Evolutionary conservation across 2,113 vertebrate genomes (phyloP), one percentile per base, ranked within the genome.

Genomic region (Coryphaenoides rupestris): DNA sequence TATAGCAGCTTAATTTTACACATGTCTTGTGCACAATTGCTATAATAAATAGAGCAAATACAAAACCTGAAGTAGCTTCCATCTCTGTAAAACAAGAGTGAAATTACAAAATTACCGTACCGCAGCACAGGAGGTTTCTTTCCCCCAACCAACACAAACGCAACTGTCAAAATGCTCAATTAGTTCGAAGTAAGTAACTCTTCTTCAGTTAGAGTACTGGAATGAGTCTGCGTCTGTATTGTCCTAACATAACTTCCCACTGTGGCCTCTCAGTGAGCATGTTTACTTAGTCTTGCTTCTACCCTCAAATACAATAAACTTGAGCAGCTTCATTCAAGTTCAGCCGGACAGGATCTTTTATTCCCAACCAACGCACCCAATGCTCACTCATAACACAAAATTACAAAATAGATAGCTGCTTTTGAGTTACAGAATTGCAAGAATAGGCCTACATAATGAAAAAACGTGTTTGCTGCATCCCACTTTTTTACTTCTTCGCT

Each of bases 221-320:
- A 24, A 59, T 40, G 26, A 13, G 40, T 5, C 40, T 59, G 58
- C 58, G 28, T 59, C 58, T 33, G 58, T 17, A 40, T 59, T 33
- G 58, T 59, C 58, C 58, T n/a, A 59, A 45, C 5, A 33, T 59
- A 59, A 59, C 58, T 58, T 45, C 26, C 19, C 58, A 45, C 45
- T 60, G 58, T n/a, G 22, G 59, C 59, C 9, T 61, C 59, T 61
- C 59, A 50, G 21, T 52, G 45, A 50, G 46, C 60, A 52, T 50
- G 46, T 62, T 62, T 62, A 62, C 45, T 62, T 52, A 47, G 60
- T 21, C 46, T 62, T 62, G 46, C 60, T 62, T 62, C 45, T 50
- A 24, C 19, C 46, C 46, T 62, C 21, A 49, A 62, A 62, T 23
- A 62, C 28, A 62, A 62, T 22, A 21, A 62, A 50, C 49, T 62